Percentiles rank a stretch among this genome's conserved stretches.
These are phyloP conservation scores for Amitus sp. DNA, from an alignment of 2,888 invertebrate species.

Conservation along the genomic window DNA sequence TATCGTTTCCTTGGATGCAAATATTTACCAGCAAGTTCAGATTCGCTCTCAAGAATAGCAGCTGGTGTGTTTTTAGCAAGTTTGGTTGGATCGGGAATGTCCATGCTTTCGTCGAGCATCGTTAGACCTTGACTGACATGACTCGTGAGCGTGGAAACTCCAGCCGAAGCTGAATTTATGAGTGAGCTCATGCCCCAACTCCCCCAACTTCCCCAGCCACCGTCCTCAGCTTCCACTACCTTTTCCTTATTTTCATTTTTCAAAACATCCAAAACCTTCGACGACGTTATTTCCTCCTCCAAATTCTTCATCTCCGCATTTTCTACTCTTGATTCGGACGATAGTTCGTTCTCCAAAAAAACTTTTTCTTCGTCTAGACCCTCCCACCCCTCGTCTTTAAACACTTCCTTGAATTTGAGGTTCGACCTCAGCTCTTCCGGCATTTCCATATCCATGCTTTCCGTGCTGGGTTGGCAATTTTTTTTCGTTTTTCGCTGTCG, in stretches of 20 bases:
- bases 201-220: constrained; percentile 73
- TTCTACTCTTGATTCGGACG: too few relatives aligned
- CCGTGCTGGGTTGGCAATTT: too few relatives aligned
- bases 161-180: constrained; percentile 79
- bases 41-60: too few relatives aligned
- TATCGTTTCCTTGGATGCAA: too few relatives aligned
- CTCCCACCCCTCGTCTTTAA: constrained; percentile 65
- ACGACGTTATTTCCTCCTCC: too few relatives aligned
- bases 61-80: too few relatives aligned
- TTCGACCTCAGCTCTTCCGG: constrained; percentile 58
- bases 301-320: too few relatives aligned
- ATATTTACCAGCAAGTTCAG: too few relatives aligned
- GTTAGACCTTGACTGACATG: constrained; percentile 85
- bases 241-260: constrained; percentile 7
- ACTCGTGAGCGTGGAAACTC: constrained; percentile 80
- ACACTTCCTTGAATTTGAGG: constrained; percentile 59
- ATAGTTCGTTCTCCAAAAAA: constrained; percentile 56
- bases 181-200: constrained; percentile 82
- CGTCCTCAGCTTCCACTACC: too few relatives aligned
- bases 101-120: constrained; percentile 83
- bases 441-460: constrained; percentile 65
- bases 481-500: constrained; percentile 40
- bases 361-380: constrained; percentile 54
- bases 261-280: too few relatives aligned
- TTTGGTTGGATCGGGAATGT: constrained; percentile 85